Percentiles rank a stretch among this genome's conserved stretches.
phyloP scores from a whole-genome alignment of 2,888 invertebrate species.

The Cataglyphis albicans region DNA sequence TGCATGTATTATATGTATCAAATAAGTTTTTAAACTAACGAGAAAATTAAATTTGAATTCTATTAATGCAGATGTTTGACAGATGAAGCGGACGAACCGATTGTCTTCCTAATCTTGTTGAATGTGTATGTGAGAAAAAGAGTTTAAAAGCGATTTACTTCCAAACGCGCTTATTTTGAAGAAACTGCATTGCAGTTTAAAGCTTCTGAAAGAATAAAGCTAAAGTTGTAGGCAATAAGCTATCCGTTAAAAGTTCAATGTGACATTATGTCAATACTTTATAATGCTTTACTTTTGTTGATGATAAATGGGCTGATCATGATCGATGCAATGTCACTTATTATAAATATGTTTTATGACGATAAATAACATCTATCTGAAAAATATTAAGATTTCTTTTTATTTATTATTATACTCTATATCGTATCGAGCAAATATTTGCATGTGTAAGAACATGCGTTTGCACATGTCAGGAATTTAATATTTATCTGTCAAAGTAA shows the following conservation, averaged over 20 bases:
- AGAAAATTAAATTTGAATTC: background rate
- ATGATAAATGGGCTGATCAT: background rate
- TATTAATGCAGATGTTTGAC: background rate
- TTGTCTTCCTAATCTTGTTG: background rate
- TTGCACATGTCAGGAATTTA: background rate
- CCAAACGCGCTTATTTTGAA: background rate
- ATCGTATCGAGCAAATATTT: background rate
- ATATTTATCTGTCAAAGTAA: background rate
- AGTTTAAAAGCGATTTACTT: background rate
- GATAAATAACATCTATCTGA: background rate
- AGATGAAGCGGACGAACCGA: background rate
- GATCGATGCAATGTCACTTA: slow-evolving; percentile 3
- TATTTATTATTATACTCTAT: background rate
- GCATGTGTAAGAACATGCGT: background rate
- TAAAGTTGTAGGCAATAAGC: background rate
- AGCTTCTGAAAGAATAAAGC: background rate
- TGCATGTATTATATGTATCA: background rate
- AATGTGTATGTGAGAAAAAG: background rate
- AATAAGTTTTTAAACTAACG: background rate
- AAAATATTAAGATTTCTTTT: background rate
- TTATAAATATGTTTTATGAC: background rate
- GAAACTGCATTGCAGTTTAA: background rate
- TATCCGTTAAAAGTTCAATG: slow-evolving; percentile 6
- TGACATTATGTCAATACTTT: background rate
- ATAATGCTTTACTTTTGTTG: slow-evolving; percentile 2